These are phyloP conservation scores for Graphium colonna DNA, from an alignment of 2,888 invertebrate genomes.

Conservation along the genomic window DNA sequence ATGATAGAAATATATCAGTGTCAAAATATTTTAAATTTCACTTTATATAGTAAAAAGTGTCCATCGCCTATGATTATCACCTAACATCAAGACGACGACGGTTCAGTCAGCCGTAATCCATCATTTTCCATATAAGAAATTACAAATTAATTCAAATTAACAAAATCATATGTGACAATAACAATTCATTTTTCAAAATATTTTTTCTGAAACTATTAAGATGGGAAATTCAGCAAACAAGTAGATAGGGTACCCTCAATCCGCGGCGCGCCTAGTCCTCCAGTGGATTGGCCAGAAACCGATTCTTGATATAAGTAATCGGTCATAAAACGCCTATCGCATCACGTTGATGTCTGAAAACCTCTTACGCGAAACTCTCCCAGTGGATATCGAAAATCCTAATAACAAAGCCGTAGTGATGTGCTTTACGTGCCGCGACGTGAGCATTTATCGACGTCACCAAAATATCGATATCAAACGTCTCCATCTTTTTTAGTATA, in stretches of 20 bases:
- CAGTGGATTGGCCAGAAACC: slow-evolving; percentile 7
- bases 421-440: neutral
- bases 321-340: slow-evolving; percentile 24
- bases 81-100: too few relatives aligned
- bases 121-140: too few relatives aligned
- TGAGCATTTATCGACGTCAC: neutral
- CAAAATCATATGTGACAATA: too few relatives aligned
- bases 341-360: slow-evolving; percentile 16
- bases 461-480: too few relatives aligned
- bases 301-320: slow-evolving; percentile 18
- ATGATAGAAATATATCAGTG: too few relatives aligned
- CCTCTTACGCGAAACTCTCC: slow-evolving; percentile 20
- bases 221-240: neutral
- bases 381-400: slow-evolving; percentile 15
- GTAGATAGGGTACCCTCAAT: slow-evolving; percentile 1
- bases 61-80: too few relatives aligned
- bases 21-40: too few relatives aligned
- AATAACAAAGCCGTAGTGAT: slow-evolving; percentile 19
- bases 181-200: too few relatives aligned
- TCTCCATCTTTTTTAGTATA: too few relatives aligned
- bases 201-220: neutral
- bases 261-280: neutral
- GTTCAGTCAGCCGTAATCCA: too few relatives aligned
- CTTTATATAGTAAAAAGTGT: too few relatives aligned
- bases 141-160: too few relatives aligned